Conservation (phyloP, 2,113 vertebrate species). For the Elgaria multicarinata region DNA sequence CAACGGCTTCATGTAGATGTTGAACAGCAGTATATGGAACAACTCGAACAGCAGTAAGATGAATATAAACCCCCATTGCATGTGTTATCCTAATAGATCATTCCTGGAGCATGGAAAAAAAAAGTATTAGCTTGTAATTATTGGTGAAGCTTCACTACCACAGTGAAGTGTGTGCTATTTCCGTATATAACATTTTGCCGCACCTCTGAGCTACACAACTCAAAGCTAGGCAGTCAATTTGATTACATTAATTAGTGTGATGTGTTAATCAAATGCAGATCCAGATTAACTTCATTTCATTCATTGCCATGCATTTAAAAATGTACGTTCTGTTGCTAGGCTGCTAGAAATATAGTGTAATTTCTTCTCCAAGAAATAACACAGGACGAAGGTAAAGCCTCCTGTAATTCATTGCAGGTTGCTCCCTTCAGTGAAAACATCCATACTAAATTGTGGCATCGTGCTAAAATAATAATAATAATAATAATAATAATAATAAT, state of each 20-base stretch:
- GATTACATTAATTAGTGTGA: neutral
- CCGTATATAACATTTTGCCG: neutral
- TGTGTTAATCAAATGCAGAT: neutral
- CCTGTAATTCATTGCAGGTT: neutral
- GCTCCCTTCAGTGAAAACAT: conserved; percentile 14
- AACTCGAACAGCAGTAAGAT: no score
- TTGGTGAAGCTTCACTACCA: neutral
- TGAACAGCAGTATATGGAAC: no score
- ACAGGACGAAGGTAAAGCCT: neutral
- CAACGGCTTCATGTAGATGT: no score
- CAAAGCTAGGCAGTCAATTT: neutral
- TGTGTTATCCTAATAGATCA: neutral
- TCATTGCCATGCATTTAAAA: neutral
- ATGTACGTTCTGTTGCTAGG: neutral
- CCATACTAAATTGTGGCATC: neutral
- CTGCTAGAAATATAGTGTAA: conserved; percentile 5
- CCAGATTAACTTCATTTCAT: neutral
- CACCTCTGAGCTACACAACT: neutral
- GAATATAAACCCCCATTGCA: no score
- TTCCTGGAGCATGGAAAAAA: neutral
- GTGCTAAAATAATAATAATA: no score
- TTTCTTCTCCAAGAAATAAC: neutral
- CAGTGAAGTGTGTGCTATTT: neutral
- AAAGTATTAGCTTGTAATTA: neutral
- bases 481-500: no score